Base-by-base conservation (phyloP, 2,797 vertebrate genomes). In the Lacerta agilis region DNA sequence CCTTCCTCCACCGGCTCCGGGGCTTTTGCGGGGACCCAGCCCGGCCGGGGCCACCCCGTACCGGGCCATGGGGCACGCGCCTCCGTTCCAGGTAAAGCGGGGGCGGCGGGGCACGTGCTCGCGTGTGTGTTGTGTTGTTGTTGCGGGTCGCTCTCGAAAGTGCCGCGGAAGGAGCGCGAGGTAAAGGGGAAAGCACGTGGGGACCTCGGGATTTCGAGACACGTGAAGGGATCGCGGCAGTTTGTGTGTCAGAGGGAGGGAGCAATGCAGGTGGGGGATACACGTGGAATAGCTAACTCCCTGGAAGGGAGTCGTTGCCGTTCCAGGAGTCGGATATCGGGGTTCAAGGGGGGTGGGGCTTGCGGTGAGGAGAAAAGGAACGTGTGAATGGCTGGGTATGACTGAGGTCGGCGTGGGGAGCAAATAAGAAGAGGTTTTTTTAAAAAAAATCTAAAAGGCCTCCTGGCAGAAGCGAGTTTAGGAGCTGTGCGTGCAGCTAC, bases 71-170 rank as follows among this genome's bases (percentile, higher is more conserved):
- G 87, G 67, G 38, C 87, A 85, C 23, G 87, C 36, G 11, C 55
- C 82, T 73, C 82, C 18, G n/a, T 88, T 85, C 82, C 87, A 88
- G 73, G 87, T 88, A 88, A n/a, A 83, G 73, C 36, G 55, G 45
- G n/a, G 87, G 79, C 27, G 76, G 45, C 61, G 3, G 23, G 27
- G 8, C 55, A 23, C 61, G 75, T 33, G 49, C 13, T 36, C 45
- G 80, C 25, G 38, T 5, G 79, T 6, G 72, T 20, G 43, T 41
- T 55, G 49, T 15, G 49, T 13, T 55, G 49, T 55, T 55, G 49
- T 55, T 55, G 49, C 49, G 49, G 49, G 49, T 55, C 49, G 49
- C 3, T 15, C 49, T 55, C 49, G 49, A 55, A 55, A 55, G 13
- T 55, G 49, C 13, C 49, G 13, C 49, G 49, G 49, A 55, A 55